Evolutionary conservation across 2,113 vertebrate species (phyloP).

Genomic region (Isichthys henryi): DNA sequence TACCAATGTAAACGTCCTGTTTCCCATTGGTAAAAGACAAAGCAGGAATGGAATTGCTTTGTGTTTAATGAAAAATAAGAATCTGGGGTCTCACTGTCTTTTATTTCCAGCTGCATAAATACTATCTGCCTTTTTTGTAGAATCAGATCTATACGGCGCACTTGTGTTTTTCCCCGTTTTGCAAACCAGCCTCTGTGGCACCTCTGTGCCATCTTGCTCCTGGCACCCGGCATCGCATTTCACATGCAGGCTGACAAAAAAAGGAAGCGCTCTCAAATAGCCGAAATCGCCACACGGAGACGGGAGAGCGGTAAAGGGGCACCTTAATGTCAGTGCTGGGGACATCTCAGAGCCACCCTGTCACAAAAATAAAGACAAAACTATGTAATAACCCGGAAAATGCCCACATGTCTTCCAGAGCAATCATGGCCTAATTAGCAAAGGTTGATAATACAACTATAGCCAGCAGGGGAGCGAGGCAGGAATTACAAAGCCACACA

Average conservation of each 20-base stretch:
- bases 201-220: neutral
- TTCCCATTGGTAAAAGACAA: neutral
- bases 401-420: constrained; percentile 2
- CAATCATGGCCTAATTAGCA: constrained; percentile 2
- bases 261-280: neutral
- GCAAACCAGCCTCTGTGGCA: neutral
- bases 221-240: neutral
- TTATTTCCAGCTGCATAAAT: neutral
- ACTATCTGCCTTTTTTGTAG: neutral
- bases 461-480: neutral
- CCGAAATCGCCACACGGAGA: neutral
- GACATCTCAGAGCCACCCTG: neutral
- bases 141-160: neutral
- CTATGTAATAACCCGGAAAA: neutral
- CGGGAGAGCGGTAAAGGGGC: neutral
- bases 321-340: neutral
- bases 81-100: neutral
- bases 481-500: neutral
- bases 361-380: neutral
- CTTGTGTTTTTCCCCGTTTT: neutral
- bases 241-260: neutral
- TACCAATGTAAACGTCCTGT: neutral
- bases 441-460: constrained; percentile 2
- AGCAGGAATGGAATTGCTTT: neutral
- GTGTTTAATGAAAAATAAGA: neutral